Evolutionary conservation across 1,140 invertebrate species (phyloP).

Genomic region (Brachionus paranguensis): DNA sequence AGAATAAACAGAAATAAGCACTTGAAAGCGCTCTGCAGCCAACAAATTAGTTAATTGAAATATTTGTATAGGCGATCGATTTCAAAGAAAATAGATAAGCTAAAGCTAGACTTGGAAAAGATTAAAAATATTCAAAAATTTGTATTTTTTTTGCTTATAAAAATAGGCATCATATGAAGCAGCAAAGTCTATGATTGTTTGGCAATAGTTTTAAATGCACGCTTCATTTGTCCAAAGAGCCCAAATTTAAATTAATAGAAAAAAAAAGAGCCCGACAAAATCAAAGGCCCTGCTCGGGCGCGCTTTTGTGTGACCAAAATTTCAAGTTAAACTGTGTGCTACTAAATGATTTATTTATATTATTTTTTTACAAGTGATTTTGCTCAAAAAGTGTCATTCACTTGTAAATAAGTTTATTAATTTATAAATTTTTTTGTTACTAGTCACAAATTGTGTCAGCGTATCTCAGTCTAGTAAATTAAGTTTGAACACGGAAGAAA

Average conservation of each 20-base stretch:
- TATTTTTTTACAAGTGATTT: background rate
- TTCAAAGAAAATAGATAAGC: background rate
- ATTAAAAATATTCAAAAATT: background rate
- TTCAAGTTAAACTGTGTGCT: background rate
- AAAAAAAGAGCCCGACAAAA: background rate
- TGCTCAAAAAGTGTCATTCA: background rate
- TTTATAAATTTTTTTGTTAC: background rate
- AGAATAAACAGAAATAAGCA: background rate
- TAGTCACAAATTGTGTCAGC: background rate
- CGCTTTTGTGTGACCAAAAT: background rate
- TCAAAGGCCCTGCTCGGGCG: background rate
- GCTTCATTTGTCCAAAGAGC: background rate
- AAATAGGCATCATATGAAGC: background rate
- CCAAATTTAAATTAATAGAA: background rate
- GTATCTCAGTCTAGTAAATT: background rate
- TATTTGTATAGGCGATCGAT: constrained; percentile 7
- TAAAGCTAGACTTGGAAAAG: background rate
- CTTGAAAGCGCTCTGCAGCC: background rate
- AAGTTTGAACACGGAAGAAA: background rate
- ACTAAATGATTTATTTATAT: background rate
- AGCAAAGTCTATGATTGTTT: background rate
- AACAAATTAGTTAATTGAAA: constrained; percentile 19
- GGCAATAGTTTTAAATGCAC: background rate
- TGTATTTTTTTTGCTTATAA: background rate
- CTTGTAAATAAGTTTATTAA: background rate